These are phyloP conservation scores for Caenorhabditis doughertyi DNA, from an alignment of 2,888 invertebrate species.

Conservation along the genomic window DNA sequence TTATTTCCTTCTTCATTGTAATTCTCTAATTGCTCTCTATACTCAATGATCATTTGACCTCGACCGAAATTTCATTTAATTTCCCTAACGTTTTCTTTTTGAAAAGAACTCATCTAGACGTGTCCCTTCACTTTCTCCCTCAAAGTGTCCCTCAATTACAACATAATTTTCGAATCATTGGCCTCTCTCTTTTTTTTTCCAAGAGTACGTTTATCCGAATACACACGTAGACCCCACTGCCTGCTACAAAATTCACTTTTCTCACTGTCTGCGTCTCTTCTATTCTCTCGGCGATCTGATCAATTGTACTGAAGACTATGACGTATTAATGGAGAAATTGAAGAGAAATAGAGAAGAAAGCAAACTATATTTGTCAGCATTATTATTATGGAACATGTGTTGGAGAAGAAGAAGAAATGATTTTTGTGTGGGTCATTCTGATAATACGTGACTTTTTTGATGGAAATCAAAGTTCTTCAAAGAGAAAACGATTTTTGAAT, in stretches of 20 bases:
- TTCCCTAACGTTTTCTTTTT: no score
- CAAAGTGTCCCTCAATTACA: constrained; percentile 22
- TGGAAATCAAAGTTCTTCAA: no score
- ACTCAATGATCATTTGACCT: no score
- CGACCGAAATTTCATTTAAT: no score
- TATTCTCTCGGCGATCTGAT: not conserved
- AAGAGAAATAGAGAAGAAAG: constrained; percentile 14
- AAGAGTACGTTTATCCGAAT: constrained; percentile 11
- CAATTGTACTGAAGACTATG: constrained; percentile 41
- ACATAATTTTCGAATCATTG: constrained; percentile 6
- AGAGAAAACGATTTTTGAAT: no score
- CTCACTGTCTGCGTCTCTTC: constrained; percentile 36
- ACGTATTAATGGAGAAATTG: constrained; percentile 17
- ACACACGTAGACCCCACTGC: constrained; percentile 37
- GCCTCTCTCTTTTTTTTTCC: no score
- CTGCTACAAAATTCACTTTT: constrained; percentile 53
- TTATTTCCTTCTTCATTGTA: no score
- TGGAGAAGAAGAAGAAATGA: not conserved
- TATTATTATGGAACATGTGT: not conserved
- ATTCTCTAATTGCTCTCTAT: no score
- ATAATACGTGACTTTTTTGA: not conserved
- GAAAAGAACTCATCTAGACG: no score
- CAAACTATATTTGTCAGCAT: constrained; percentile 15
- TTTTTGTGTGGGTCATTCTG: not conserved
- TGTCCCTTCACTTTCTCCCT: no score